Conservation (phyloP, 2,113 vertebrate genomes). For the Ariopsis seemanni region DNA sequence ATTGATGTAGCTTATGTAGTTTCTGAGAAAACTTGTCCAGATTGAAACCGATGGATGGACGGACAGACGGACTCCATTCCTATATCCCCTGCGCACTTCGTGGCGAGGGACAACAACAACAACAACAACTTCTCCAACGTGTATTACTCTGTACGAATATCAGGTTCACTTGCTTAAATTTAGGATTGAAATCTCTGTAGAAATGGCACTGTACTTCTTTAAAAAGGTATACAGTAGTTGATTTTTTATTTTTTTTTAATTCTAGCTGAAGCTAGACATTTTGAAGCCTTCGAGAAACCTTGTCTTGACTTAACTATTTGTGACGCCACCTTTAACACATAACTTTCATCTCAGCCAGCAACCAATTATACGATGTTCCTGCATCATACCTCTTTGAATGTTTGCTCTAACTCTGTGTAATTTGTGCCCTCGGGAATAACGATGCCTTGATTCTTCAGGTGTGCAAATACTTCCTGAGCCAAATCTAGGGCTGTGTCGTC, state of each 20-base stretch:
- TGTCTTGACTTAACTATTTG: background rate
- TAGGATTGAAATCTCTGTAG: background rate
- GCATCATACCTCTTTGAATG: slow-evolving; percentile 74
- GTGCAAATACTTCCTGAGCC: slow-evolving; percentile 68
- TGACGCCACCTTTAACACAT: background rate
- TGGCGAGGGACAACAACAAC: too few relatives aligned
- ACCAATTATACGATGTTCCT: background rate
- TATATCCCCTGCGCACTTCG: too few relatives aligned
- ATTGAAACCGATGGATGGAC: too few relatives aligned
- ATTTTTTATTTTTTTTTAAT: background rate
- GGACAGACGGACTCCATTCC: too few relatives aligned
- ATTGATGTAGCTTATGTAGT: too few relatives aligned
- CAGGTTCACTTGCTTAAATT: background rate
- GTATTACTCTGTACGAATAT: background rate
- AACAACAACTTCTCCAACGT: background rate
- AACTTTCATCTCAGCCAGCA: background rate
- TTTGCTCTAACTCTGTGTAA: slow-evolving; percentile 67
- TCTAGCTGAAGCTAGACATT: background rate
- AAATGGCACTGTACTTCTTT: background rate
- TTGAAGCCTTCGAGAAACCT: background rate
- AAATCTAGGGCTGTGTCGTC: slow-evolving; percentile 54
- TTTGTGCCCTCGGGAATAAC: slow-evolving; percentile 69
- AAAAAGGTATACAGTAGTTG: too few relatives aligned
- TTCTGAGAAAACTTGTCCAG: too few relatives aligned
- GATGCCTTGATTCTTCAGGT: slow-evolving; percentile 72